Base-by-base conservation (phyloP, 2,797 vertebrate genomes). In the Coranthus polyacanthus region DNA sequence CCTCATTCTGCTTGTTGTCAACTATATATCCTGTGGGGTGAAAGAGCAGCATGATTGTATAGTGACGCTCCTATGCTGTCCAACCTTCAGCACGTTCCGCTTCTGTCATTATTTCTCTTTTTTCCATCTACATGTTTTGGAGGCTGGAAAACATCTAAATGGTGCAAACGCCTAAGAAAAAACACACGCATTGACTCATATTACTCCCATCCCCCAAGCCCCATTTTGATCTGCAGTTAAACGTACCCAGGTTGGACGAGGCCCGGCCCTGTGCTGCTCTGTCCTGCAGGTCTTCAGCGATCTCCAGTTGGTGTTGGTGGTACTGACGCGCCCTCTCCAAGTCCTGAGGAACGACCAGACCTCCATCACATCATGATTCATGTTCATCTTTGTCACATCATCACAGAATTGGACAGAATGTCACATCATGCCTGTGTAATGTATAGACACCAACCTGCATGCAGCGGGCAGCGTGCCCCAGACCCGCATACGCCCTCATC, bases 401-500 rank as follows among this genome's bases (percentile, higher is more conserved):
- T 34, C 2, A 11, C 51, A 13, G 17, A 18, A 22, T 4, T n/a
- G n/a, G n/a, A n/a, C n/a, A n/a, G n/a, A n/a, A n/a, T n/a, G n/a
- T n/a, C n/a, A n/a, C n/a, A n/a, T n/a, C n/a, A n/a, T n/a, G n/a
- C n/a, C n/a, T 22, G 39, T 34, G 20, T 54, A n/a, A 54, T 16
- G 2, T 4, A 54, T 39, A 32, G 6, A 24, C 1, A 69, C 80
- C 21, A 0, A 92, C 91, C 90, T 98, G 97, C 97, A 98, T 97
- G 84, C 97, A 98, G 0, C 97, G 93, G 29, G 97, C 96, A 0
- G 97, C 97, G 0, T 99, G 97, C 12, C 97, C 97, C 83, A 99
- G 92, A n/a, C 97, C 97, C 0, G 97, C 97, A 0, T 95, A 98
- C 0, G 97, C 97, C 66, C 97, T 88, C 97, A 98, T 98, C 92